Percentiles rank a stretch among this genome's conserved stretches.
phyloP scores from a whole-genome alignment of 2,888 invertebrate species.

The Athalia cordata region DNA sequence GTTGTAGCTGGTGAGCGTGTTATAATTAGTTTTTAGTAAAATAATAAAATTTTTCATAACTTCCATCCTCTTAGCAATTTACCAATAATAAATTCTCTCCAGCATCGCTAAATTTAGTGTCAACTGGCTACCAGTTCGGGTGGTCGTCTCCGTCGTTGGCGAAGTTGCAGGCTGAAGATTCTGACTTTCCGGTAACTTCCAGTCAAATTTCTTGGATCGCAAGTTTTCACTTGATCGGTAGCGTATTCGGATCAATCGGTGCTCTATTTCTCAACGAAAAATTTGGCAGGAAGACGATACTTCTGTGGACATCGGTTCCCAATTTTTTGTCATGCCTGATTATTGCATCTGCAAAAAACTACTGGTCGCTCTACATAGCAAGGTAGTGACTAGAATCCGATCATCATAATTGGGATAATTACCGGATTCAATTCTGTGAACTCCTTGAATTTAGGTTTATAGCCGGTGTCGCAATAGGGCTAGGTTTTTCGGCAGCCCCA shows the following conservation, averaged over 20 bases:
- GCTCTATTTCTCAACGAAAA: conserved; percentile 48
- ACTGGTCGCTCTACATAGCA: conserved; percentile 47
- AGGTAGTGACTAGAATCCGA: conserved; percentile 20
- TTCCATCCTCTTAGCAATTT: too few relatives aligned
- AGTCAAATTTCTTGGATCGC: conserved; percentile 51
- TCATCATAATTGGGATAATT: neutral
- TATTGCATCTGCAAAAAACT: conserved; percentile 45
- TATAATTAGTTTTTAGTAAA: too few relatives aligned
- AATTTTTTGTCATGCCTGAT: conserved; percentile 50
- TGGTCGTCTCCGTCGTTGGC: conserved; percentile 49
- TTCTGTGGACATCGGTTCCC: conserved; percentile 45
- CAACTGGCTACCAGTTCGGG: conserved; percentile 43
- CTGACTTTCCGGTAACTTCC: conserved; percentile 43
- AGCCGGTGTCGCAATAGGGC: conserved; percentile 51
- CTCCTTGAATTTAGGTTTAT: conserved; percentile 45
- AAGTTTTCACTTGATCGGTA: conserved; percentile 47
- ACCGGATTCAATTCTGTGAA: neutral
- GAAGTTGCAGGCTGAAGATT: conserved; percentile 10
- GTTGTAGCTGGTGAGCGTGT: too few relatives aligned
- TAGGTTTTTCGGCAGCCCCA: conserved; percentile 44
- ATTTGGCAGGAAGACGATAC: conserved; percentile 55
- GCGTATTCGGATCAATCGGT: conserved; percentile 49
- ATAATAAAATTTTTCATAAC: too few relatives aligned
- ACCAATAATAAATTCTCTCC: neutral
- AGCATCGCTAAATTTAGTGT: conserved; percentile 47